Conservation (phyloP, 2,888 invertebrate genomes). For the Brachyopa scutellaris region DNA sequence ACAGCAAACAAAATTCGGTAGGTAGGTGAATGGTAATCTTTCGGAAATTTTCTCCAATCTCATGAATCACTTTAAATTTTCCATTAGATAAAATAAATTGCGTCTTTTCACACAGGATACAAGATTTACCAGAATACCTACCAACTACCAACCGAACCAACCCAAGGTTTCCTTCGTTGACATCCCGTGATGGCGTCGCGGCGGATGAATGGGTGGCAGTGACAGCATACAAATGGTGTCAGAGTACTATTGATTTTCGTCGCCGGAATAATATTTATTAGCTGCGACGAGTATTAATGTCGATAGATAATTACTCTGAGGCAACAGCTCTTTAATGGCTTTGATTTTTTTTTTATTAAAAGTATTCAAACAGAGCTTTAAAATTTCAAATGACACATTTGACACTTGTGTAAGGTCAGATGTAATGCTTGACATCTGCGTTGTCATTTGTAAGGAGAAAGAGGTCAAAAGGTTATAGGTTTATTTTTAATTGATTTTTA, state of each 20-base stretch:
- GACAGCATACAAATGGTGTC: neutral
- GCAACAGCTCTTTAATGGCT: neutral
- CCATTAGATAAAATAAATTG: slow-evolving; percentile 36
- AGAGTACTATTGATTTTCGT: slow-evolving; percentile 29
- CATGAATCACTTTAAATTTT: slow-evolving; percentile 28
- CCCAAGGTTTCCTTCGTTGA: slow-evolving; percentile 6
- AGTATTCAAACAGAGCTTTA: too few relatives aligned
- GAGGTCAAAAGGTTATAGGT: neutral
- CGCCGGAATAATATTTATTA: slow-evolving; percentile 13
- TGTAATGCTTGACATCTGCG: too few relatives aligned
- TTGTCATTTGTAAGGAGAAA: neutral
- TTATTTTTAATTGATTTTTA: slow-evolving; percentile 23
- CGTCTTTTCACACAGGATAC: slow-evolving; percentile 12
- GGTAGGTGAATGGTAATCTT: slow-evolving; percentile 3
- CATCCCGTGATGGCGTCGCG: neutral
- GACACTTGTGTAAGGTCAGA: too few relatives aligned
- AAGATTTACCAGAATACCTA: slow-evolving; percentile 1
- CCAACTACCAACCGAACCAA: too few relatives aligned
- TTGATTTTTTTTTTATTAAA: too few relatives aligned
- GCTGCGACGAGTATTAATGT: neutral
- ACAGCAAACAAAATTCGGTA: too few relatives aligned
- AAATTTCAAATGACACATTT: too few relatives aligned
- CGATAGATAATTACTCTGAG: neutral
- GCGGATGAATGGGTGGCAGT: slow-evolving; percentile 5
- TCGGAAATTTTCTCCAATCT: slow-evolving; percentile 6